A percentile compares a stretch with the other conserved stretches of the same genome.
Evolutionary conservation across 1,140 invertebrate species (phyloP).

Genomic region (Linepithema humile): DNA sequence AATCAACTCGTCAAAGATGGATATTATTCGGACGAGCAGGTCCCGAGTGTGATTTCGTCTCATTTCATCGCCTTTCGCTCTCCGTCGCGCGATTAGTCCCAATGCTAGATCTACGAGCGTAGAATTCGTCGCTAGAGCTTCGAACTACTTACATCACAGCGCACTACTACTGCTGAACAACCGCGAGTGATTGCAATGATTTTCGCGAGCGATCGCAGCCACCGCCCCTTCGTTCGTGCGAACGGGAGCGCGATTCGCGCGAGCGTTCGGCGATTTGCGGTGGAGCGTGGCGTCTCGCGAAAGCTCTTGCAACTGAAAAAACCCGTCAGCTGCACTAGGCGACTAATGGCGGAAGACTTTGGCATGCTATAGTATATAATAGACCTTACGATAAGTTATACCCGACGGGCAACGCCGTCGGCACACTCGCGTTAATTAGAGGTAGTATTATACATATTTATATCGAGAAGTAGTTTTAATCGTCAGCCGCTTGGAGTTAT

Average conservation of each 20-base stretch:
- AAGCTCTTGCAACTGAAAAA: constrained; percentile 25
- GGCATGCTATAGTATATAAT: constrained; percentile 68
- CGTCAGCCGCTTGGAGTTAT: constrained; percentile 52
- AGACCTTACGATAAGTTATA: constrained; percentile 70
- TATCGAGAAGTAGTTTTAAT: constrained; percentile 56
- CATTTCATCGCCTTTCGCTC: constrained; percentile 4
- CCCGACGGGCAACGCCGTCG: constrained; percentile 29
- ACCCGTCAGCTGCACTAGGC: constrained; percentile 55
- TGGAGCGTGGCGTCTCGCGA: constrained; percentile 15
- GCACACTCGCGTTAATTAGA: constrained; percentile 58
- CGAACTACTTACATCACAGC: constrained; percentile 54
- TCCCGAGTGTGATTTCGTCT: background rate
- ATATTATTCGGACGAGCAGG: background rate
- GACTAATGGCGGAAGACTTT: constrained; percentile 73
- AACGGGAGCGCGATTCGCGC: constrained; percentile 11
- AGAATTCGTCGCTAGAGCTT: constrained; percentile 44
- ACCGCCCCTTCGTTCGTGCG: constrained; percentile 1
- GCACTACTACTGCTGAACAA: constrained; percentile 45
- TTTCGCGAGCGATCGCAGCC: constrained; percentile 22
- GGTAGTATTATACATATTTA: constrained; percentile 65
- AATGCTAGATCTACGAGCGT: constrained; percentile 40
- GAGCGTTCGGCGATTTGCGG: background rate
- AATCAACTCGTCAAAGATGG: background rate
- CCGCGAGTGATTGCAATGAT: constrained; percentile 30
- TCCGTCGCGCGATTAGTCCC: constrained; percentile 41